Evolutionary conservation across 2,888 invertebrate genomes (phyloP).

Genomic region (Abrostola tripartita): DNA sequence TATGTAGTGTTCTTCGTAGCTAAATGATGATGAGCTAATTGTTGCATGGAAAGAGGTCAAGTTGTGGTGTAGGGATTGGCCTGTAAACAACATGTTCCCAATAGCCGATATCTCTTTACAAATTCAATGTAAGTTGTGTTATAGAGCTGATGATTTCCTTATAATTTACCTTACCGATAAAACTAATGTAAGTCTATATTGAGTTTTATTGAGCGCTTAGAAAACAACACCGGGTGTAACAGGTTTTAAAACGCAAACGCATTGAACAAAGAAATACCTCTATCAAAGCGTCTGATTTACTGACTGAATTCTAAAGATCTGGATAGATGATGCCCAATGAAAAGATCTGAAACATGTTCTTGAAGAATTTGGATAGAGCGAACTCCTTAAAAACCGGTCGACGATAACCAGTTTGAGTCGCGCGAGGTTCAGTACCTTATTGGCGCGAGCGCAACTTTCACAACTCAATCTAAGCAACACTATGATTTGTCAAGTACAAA

Average conservation of each 20-base stretch:
- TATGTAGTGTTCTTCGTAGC: too few relatives aligned
- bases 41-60: too few relatives aligned
- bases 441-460: neutral
- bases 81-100: neutral
- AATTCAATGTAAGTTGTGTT: conserved; percentile 1
- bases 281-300: neutral
- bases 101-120: neutral
- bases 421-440: conserved; percentile 2
- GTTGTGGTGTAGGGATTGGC: too few relatives aligned
- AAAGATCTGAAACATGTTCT: neutral
- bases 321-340: neutral
- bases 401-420: neutral
- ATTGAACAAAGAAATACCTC: neutral
- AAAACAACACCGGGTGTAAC: conserved; percentile 18
- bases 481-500: too few relatives aligned
- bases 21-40: too few relatives aligned
- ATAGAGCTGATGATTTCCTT: conserved; percentile 21
- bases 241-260: conserved; percentile 13
- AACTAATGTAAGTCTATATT: conserved; percentile 11
- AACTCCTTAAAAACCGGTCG: conserved; percentile 2
- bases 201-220: conserved; percentile 4
- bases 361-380: conserved; percentile 4
- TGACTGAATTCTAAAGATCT: too few relatives aligned
- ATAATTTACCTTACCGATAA: conserved; percentile 16
- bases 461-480: neutral